These are phyloP conservation scores for Laterallus jamaicensis DNA, from an alignment of 2,113 vertebrate species.

Conservation along the genomic window DNA sequence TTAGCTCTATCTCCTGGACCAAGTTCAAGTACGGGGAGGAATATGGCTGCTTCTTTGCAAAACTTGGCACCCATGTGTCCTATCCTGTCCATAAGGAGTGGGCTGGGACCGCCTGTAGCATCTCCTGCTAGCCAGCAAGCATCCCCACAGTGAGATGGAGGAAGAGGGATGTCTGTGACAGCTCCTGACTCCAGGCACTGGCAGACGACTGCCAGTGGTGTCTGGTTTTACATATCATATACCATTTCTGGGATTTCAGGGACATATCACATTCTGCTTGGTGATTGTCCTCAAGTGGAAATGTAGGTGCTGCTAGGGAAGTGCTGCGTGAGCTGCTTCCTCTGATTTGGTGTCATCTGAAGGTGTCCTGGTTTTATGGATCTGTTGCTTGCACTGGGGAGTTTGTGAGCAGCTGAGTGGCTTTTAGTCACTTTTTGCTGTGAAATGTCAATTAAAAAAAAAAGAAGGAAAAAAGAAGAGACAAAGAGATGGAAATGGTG, in stretches of 20 bases:
- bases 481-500: not conserved
- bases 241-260: not conserved
- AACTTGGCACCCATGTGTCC: not conserved
- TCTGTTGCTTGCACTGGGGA: not conserved
- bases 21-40: not conserved
- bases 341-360: not conserved
- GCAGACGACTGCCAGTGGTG: accelerated
- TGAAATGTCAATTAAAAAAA: not conserved
- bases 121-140: not conserved
- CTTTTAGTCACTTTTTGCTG: not conserved
- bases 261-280: not conserved
- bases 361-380: not conserved
- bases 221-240: not conserved
- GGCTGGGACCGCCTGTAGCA: not conserved
- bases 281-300: not conserved
- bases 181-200: not conserved
- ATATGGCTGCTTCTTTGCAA: not conserved
- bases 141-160: not conserved
- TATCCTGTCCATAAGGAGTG: accelerated
- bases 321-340: not conserved
- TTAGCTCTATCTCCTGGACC: not conserved
- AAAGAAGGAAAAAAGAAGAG: not conserved
- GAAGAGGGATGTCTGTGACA: not conserved
- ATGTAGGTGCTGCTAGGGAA: not conserved
- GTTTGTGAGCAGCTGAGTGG: not conserved